A percentile compares a stretch with the other conserved stretches of the same genome.
These are phyloP conservation scores for Eleginops maclovinus DNA, from an alignment of 2,113 vertebrate species.

Conservation along the genomic window DNA sequence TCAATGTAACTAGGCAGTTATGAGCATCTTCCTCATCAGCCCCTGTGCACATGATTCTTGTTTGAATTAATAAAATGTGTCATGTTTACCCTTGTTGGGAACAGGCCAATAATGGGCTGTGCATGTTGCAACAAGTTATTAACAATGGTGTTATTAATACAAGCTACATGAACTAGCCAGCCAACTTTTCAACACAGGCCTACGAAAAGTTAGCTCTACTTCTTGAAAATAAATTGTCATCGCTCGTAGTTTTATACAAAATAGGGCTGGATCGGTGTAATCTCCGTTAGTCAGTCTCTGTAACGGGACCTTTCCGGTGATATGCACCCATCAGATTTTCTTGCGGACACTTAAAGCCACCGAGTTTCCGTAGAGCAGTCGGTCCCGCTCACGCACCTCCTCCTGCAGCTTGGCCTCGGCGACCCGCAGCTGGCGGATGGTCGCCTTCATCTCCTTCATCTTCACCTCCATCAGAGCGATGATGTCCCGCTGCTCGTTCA, in stretches of 20 bases:
- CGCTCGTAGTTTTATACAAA: slow-evolving; percentile 65
- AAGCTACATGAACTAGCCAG: slow-evolving; percentile 57
- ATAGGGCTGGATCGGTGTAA: slow-evolving; percentile 32
- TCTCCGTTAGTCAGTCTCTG: slow-evolving; percentile 42
- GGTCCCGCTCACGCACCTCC: slow-evolving; percentile 94
- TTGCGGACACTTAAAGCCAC: slow-evolving; percentile 82
- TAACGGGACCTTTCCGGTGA: neutral
- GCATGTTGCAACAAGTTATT: slow-evolving; percentile 12
- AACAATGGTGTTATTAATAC: slow-evolving; percentile 43
- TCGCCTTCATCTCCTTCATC: slow-evolving; percentile 99
- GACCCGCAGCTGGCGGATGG: slow-evolving; percentile 93
- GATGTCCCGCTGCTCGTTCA: slow-evolving; percentile 98
- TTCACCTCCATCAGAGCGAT: slow-evolving; percentile 98
- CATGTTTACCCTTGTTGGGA: neutral
- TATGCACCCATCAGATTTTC: slow-evolving; percentile 78
- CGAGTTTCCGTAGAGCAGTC: slow-evolving; percentile 85
- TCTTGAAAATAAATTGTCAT: slow-evolving; percentile 67
- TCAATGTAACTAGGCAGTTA: slow-evolving; percentile 31
- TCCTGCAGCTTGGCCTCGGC: slow-evolving; percentile 93
- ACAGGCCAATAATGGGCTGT: slow-evolving; percentile 4
- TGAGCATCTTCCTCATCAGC: slow-evolving; percentile 26
- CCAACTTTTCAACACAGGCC: slow-evolving; percentile 15
- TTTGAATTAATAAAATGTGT: neutral
- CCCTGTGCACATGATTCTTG: neutral
- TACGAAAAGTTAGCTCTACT: slow-evolving; percentile 44